Percentiles rank a stretch among this genome's conserved stretches.
These are phyloP conservation scores for Microplitis manilae DNA, from an alignment of 2,888 invertebrate genomes.

Conservation along the genomic window DNA sequence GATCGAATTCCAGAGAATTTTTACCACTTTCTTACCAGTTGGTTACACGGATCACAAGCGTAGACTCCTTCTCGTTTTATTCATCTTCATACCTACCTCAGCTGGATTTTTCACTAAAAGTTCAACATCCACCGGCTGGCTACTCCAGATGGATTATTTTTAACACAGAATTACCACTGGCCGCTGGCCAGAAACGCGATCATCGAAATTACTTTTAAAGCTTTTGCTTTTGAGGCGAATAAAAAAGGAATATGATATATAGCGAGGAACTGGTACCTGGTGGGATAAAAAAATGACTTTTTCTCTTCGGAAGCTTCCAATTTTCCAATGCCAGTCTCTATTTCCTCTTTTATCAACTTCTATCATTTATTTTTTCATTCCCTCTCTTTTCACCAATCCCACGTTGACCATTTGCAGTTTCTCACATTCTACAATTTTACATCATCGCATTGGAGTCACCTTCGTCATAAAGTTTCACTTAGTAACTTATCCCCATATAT, in stretches of 20 bases:
- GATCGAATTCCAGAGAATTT: conserved; percentile 46
- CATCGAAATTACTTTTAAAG: conserved; percentile 49
- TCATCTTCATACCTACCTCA: not conserved
- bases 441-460: too few species aligned
- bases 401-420: not conserved
- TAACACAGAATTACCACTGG: conserved; percentile 23
- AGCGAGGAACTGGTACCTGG: too few species aligned
- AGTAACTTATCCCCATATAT: not conserved
- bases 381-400: not conserved
- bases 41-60: not conserved
- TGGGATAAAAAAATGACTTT: not conserved
- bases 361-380: not conserved
- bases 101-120: not conserved
- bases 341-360: not conserved
- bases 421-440: not conserved
- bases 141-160: conserved; percentile 16
- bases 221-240: conserved; percentile 45
- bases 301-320: conserved; percentile 9
- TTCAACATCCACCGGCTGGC: not conserved
- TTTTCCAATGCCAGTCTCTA: conserved; percentile 19
- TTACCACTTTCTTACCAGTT: conserved; percentile 34
- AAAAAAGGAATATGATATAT: conserved; percentile 43
- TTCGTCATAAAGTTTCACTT: not conserved
- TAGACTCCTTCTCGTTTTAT: conserved; percentile 7
- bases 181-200: conserved; percentile 41